Conservation (phyloP, 1,140 invertebrate genomes). For the Atopsyche davidsoni region DNA sequence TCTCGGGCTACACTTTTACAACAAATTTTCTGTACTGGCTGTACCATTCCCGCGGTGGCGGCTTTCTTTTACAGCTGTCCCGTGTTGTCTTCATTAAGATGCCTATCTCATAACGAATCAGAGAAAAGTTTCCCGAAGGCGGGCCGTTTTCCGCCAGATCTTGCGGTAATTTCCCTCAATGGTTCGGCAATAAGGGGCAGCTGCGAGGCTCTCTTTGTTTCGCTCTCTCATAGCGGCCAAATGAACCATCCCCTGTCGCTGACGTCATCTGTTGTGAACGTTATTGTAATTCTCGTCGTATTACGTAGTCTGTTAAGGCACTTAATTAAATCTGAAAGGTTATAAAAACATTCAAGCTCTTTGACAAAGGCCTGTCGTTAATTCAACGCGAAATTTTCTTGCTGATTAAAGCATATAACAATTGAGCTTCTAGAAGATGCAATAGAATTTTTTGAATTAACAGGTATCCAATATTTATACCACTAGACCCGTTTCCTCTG, state of each 20-base stretch:
- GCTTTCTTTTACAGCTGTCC: too few species aligned
- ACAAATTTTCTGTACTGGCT: too few species aligned
- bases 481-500: too few species aligned
- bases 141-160: slow-evolving; percentile 11
- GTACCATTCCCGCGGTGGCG: too few species aligned
- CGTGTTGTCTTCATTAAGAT: slow-evolving; percentile 21
- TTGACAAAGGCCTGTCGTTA: too few species aligned
- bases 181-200: slow-evolving; percentile 25
- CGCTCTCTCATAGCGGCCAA: background rate
- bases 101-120: slow-evolving; percentile 18
- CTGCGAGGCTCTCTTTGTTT: slow-evolving; percentile 23
- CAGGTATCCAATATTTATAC: too few species aligned
- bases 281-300: background rate
- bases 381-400: too few species aligned
- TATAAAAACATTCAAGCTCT: too few species aligned
- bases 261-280: slow-evolving; percentile 18
- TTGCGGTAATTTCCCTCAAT: slow-evolving; percentile 8
- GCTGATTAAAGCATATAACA: too few species aligned
- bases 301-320: background rate
- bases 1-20: too few species aligned
- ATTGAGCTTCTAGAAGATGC: too few species aligned
- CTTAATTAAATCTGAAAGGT: background rate
- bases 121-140: slow-evolving; percentile 10
- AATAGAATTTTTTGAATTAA: too few species aligned
- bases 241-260: slow-evolving; percentile 18